Percentiles rank a stretch among this genome's conserved stretches.
phyloP scores from a whole-genome alignment of 1,140 invertebrate species.

The Hyphantria cunea region DNA sequence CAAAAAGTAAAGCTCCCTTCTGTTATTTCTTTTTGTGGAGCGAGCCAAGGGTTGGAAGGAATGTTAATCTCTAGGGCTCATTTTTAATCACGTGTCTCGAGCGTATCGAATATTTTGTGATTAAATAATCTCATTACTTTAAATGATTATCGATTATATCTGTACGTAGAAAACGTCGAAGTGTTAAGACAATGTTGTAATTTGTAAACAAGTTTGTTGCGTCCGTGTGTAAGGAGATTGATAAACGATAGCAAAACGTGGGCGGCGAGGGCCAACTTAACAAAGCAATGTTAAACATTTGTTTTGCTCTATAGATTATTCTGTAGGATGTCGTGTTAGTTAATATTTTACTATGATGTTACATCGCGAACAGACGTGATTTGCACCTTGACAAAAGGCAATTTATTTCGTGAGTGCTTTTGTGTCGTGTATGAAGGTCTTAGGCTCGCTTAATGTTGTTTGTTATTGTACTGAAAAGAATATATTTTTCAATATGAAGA shows the following conservation, averaged over 20 bases:
- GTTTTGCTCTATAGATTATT: slow-evolving; percentile 63
- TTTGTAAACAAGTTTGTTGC: slow-evolving; percentile 34
- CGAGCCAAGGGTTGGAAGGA: slow-evolving; percentile 45
- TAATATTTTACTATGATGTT: slow-evolving; percentile 56
- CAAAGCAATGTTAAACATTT: slow-evolving; percentile 56
- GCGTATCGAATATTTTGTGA: slow-evolving; percentile 35
- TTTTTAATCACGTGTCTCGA: slow-evolving; percentile 60
- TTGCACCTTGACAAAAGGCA: slow-evolving; percentile 34
- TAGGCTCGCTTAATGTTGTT: not conserved
- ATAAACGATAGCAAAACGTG: slow-evolving; percentile 56
- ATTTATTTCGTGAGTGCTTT: slow-evolving; percentile 24
- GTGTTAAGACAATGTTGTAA: slow-evolving; percentile 36
- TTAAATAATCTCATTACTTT: slow-evolving; percentile 31
- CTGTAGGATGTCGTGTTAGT: slow-evolving; percentile 49
- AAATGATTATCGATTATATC: slow-evolving; percentile 28
- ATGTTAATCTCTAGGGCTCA: slow-evolving; percentile 64
- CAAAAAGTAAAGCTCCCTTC: slow-evolving; percentile 56
- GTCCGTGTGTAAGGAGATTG: slow-evolving; percentile 56
- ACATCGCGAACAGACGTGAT: slow-evolving; percentile 47
- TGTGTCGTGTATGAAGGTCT: slow-evolving; percentile 12
- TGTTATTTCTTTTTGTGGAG: slow-evolving; percentile 40
- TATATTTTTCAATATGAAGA: too few species aligned
- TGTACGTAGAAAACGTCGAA: slow-evolving; percentile 21
- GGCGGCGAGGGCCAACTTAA: slow-evolving; percentile 49
- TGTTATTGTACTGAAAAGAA: too few species aligned